Evolutionary conservation across 2,797 vertebrate species (phyloP), one percentile per base, ranked within the genome.

Genomic region (Apodemus agrarius): DNA sequence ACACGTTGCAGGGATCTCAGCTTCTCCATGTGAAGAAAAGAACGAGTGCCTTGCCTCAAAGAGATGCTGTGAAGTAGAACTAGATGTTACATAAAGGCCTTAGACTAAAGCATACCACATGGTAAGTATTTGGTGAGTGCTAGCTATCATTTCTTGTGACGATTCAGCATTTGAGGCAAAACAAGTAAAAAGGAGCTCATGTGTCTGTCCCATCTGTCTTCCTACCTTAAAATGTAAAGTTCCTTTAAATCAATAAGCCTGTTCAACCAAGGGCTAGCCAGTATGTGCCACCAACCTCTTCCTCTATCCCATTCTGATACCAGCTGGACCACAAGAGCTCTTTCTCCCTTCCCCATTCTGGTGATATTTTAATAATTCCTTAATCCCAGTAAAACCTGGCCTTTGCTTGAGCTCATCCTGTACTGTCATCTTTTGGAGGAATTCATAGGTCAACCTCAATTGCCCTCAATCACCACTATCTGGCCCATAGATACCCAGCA

Each of bases 21-120:
- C 26, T 78, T 90, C 21, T 57, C 12, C 40, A 2, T 34, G 21
- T 67, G 72, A 90, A 96, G 85, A 87, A 29, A 93, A 52, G 13
- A 72, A 79, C 13, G 74, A 67, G 19, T 40, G 26, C 11, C 61
- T 72, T 72, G 17, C 37, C 31, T 88, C 85, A 82, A 85, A 26
- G 72, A 7, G 8, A 61, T 61, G 24, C 52, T 76, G 10, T 81
- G 40, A 78, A 13, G 11, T 59, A 67, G 57, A 91, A 79, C 91
- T 87, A 80, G 31, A 80, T 72, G 54, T 34, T 40, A 65, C 31
- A 26, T 34, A 83, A 78, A 91, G n/a, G 26, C 29, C 40, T 76
- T 61, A 57, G 89, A 96, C 88, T 61, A 86, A 90, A 97, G 79
- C 37, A 65, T 76, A 65, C 37, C 63, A 10, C 19, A 34, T 59